phyloP scores from a whole-genome alignment of 1,140 invertebrate species.

The Charaxes varanes region DNA sequence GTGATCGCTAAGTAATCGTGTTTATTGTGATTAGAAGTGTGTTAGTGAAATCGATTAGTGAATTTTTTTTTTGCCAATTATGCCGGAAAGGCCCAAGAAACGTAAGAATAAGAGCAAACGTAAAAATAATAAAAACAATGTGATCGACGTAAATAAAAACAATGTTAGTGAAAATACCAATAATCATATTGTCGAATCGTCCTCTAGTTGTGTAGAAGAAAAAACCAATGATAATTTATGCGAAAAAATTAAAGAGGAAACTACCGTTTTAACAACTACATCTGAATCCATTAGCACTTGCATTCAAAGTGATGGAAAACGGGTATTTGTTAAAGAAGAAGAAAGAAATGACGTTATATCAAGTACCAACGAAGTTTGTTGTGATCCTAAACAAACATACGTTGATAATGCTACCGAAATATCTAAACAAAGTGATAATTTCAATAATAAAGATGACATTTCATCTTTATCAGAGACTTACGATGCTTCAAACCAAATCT shows the following conservation, averaged over 20 bases:
- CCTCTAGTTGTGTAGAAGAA: constrained; percentile 13
- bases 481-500: too few relatives aligned
- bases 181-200: constrained; percentile 12
- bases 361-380: not conserved
- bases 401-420: too few relatives aligned
- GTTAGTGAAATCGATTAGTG: constrained; percentile 51
- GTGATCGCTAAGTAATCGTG: constrained; percentile 34
- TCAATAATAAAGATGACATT: too few relatives aligned
- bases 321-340: not conserved
- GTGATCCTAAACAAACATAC: too few relatives aligned
- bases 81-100: constrained; percentile 61
- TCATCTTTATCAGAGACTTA: too few relatives aligned
- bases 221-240: constrained; percentile 2
- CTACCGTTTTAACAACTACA: not conserved
- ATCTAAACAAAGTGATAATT: too few relatives aligned
- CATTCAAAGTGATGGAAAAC: not conserved
- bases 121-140: constrained; percentile 49
- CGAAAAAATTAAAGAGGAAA: constrained; percentile 6
- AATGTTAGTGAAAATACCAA: constrained; percentile 27
- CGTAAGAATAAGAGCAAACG: constrained; percentile 68
- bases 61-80: constrained; percentile 34
- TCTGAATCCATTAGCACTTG: not conserved
- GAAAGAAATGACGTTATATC: not conserved
- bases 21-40: constrained; percentile 35
- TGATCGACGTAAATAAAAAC: constrained; percentile 37